phyloP scores from a whole-genome alignment of 2,888 invertebrate species.

The Alsophila aescularia region DNA sequence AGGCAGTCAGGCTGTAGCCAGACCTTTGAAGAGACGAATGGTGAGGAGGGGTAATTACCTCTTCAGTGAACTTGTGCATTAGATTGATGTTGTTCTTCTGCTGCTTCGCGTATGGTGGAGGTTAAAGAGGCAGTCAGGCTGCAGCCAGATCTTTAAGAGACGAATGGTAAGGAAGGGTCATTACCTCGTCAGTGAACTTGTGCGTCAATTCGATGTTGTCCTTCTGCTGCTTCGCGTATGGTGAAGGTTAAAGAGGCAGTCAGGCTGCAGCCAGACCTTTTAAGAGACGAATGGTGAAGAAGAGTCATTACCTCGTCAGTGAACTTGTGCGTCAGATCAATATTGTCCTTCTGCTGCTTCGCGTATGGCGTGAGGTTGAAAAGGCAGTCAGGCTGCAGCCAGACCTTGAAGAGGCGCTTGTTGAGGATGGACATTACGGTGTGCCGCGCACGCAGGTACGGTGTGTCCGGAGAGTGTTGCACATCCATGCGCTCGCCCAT shows the following conservation, averaged over 20 bases:
- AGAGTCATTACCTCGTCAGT: slow-evolving; percentile 67
- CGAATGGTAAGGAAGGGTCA: too few species aligned
- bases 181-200: too few species aligned
- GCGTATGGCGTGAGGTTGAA: slow-evolving; percentile 84
- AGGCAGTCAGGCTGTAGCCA: too few species aligned
- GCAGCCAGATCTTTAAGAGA: too few species aligned
- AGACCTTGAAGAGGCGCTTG: slow-evolving; percentile 79
- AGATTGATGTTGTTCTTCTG: too few species aligned
- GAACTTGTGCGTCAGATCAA: slow-evolving; percentile 86
- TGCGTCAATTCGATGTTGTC: too few species aligned
- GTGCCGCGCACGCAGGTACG: slow-evolving; percentile 85
- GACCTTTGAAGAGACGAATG: too few species aligned
- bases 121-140: too few species aligned
- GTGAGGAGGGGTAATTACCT: too few species aligned
- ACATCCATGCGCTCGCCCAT: slow-evolving; percentile 88
- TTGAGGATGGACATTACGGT: slow-evolving; percentile 74
- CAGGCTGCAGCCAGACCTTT: slow-evolving; percentile 87
- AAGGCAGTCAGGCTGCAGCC: slow-evolving; percentile 87
- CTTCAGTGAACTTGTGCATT: too few species aligned
- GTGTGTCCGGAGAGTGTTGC: slow-evolving; percentile 80
- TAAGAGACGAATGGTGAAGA: slow-evolving; percentile 62
- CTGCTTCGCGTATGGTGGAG: too few species aligned
- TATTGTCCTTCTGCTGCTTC: slow-evolving; percentile 81
- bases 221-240: too few species aligned
- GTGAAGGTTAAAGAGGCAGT: slow-evolving; percentile 82